Evolutionary conservation across 2,113 vertebrate species (phyloP).

Genomic region (Rhabdomys dilectus): DNA sequence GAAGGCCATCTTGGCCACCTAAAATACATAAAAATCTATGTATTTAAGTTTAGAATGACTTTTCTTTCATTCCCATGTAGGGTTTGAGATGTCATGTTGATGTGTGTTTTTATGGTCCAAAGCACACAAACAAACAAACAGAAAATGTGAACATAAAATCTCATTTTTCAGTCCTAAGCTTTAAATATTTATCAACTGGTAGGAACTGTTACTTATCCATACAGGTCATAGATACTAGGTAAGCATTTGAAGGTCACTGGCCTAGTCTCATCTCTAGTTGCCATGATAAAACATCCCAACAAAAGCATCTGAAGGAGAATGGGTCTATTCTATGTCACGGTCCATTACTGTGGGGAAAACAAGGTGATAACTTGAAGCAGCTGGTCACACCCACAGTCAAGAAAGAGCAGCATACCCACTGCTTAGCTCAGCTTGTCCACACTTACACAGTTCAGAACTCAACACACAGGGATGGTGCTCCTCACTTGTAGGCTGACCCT

Average conservation of each 20-base stretch:
- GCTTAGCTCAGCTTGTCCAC: neutral
- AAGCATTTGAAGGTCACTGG: neutral
- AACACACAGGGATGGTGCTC: too few species aligned
- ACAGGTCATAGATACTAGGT: neutral
- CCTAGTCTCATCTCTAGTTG: neutral
- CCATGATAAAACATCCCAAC: neutral
- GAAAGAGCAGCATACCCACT: neutral
- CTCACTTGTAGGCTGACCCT: neutral
- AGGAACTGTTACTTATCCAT: neutral
- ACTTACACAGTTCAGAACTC: neutral
- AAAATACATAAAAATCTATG: conserved; percentile 8
- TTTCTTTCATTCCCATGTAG: neutral
- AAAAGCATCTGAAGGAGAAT: neutral
- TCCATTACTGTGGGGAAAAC: neutral
- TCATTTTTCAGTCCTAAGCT: neutral
- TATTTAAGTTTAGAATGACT: conserved; percentile 43
- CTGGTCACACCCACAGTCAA: neutral
- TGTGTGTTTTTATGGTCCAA: neutral
- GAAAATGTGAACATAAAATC: conserved; percentile 11
- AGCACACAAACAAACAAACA: neutral
- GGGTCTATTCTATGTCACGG: neutral
- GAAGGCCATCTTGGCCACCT: neutral
- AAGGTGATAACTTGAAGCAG: neutral
- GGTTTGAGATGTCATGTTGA: conserved; percentile 31
- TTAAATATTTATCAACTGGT: neutral